Base-by-base conservation (phyloP, 2,888 invertebrate species). In the Lepidocyrtinus sp. region DNA sequence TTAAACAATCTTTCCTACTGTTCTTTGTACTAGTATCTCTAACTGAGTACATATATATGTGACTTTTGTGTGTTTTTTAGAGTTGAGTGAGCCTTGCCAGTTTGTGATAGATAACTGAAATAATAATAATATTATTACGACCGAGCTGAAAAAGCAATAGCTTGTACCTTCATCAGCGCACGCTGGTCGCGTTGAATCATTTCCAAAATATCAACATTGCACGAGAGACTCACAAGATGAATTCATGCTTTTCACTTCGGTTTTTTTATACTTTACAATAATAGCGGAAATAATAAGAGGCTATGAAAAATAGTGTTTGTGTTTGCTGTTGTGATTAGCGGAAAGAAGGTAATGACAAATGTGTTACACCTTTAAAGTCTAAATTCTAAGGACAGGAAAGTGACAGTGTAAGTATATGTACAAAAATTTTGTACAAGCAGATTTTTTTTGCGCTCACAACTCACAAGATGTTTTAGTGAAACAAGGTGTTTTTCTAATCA, bases 61-160 rank as follows among this genome's bases (percentile, higher is more conserved):
- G 69, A 69, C 69, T 69, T 69, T n/a, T 69, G 69, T 69, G 59
- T 70, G 63, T 15, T n/a, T 45, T n/a, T n/a, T n/a, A n/a, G 72
- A 61, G 50, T n/a, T 69, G 75, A 77, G 76, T 77, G 76, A 70
- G 76, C 70, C 65, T 55, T 77, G 75, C 75, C 75, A 75, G 75
- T 78, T 78, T 78, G n/a, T n/a, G 78, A 78, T 78, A 78, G 78
- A 78, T 78, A 78, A 78, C 78, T 78, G 78, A 72, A 78, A 78
- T 78, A 78, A 78, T 77, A 77, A 77, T 78, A 78, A 72, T 78
- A 78, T 78, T 72, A 78, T 72, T 72, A 78, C 78, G 72, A 72
- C 78, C 72, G 59, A 70, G 55, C 61, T 55, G 71, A 64, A 78
- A 78, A 77, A 72, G 67, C 72, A 72, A 72, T 72, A 78, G 78